phyloP scores from a whole-genome alignment of 2,888 invertebrate species.

The Bombyx huttoni region DNA sequence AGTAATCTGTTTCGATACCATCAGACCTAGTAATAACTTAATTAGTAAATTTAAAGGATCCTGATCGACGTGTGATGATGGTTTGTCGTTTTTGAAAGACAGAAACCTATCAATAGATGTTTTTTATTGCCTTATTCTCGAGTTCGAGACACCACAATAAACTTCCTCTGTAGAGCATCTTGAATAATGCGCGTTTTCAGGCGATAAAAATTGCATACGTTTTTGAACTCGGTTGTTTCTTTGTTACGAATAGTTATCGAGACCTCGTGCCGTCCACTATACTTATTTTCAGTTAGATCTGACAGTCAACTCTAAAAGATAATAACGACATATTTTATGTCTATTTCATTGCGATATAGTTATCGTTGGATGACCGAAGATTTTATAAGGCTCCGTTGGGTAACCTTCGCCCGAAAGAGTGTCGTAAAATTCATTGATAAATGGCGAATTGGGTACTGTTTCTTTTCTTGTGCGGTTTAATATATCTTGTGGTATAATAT shows the following conservation, averaged over 20 bases:
- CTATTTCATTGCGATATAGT: constrained; percentile 5
- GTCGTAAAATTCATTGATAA: constrained; percentile 20
- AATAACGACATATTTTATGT: constrained; percentile 8
- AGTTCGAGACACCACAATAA: too few relatives aligned
- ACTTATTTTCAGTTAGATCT: not conserved
- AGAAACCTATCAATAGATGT: too few relatives aligned
- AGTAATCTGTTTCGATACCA: too few relatives aligned
- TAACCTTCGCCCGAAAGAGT: constrained; percentile 1
- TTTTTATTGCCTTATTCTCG: too few relatives aligned
- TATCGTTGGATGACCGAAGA: constrained; percentile 9
- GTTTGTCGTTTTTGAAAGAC: too few relatives aligned
- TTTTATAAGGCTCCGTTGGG: constrained; percentile 8
- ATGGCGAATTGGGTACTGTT: constrained; percentile 33
- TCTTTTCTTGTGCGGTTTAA: constrained; percentile 12
- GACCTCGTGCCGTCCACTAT: not conserved
- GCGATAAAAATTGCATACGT: constrained; percentile 1
- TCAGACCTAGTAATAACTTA: too few relatives aligned
- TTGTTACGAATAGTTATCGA: not conserved
- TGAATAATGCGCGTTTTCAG: too few relatives aligned
- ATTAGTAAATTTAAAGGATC: too few relatives aligned
- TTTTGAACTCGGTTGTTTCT: constrained; percentile 1
- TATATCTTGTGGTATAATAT: constrained; percentile 31
- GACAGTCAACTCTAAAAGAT: not conserved
- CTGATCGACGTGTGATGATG: too few relatives aligned
- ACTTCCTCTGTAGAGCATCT: too few relatives aligned